Evolutionary conservation across 1,140 invertebrate species (phyloP), one percentile per base, ranked within the genome.

Genomic region (Argopecten irradians): DNA sequence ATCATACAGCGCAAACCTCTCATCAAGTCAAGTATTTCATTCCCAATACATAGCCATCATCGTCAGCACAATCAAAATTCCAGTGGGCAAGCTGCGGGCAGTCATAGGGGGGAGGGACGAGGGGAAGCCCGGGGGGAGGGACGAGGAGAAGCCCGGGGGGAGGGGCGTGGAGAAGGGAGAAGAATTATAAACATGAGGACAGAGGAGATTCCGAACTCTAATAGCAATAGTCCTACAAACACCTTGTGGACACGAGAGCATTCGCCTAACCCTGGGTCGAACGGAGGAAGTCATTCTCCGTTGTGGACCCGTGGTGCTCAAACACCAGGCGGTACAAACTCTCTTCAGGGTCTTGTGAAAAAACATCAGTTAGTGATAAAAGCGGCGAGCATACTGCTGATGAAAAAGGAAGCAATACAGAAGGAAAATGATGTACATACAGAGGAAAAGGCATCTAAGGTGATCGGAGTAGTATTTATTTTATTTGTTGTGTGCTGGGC

Each of bases 361-460:
- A 94, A 94, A 83, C 94, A 94, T 85, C 94, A 94, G 89, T 85
- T 93, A 22, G 93, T 92, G 11, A 89, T 94, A 9, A 93, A 93
- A 89, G 94, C 94, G 14, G 93, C 94, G 28, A 94, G 92, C 86
- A 92, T 94, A 35, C 87, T 95, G n/a, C 89, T 95, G 0, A 89
- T 93, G 90, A 91, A 87, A 82, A 91, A 90, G 32, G 92, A 86
- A 33, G 88, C 84, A 11, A 86, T 82, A n/a, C 32, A 86, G 34
- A 89, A 84, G 35, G 82, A 34, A 83, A 89, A 93, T 39, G 90
- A 93, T 84, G 94, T 95, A 22, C 90, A 93, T 82, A 98, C 98
- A 92, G 98, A 99, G 95, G 98, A 99, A 95, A 99, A 99, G 96
- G 98, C 98, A 83, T 98, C 98, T 2, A 97, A 95, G 92, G 95